A percentile compares a stretch with the other conserved stretches of the same genome.
These are phyloP conservation scores for Andrena marginata DNA, from an alignment of 2,888 invertebrate genomes.

Conservation along the genomic window DNA sequence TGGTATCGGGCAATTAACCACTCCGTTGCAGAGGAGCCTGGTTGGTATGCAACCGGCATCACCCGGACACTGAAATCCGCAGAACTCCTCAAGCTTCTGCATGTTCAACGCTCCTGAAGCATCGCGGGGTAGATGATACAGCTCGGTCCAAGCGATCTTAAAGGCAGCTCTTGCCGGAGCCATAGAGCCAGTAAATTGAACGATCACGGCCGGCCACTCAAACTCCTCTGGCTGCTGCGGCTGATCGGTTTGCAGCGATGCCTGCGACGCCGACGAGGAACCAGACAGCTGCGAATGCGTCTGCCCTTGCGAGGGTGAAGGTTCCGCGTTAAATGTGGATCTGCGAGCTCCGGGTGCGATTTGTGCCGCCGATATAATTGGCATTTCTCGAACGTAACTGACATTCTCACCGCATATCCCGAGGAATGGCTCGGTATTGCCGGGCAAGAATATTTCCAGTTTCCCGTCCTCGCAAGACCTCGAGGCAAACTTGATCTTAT, in stretches of 20 bases:
- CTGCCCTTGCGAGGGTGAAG: background rate
- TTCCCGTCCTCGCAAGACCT: slow-evolving; percentile 95
- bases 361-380: slow-evolving; percentile 92
- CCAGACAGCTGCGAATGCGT: slow-evolving; percentile 17
- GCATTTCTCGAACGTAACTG: slow-evolving; percentile 91
- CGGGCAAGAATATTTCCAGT: slow-evolving; percentile 92
- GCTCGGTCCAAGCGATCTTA: slow-evolving; percentile 95
- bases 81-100: slow-evolving; percentile 90
- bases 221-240: slow-evolving; percentile 13
- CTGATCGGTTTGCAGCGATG: slow-evolving; percentile 19
- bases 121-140: slow-evolving; percentile 94
- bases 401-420: slow-evolving; percentile 95
- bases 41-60: slow-evolving; percentile 94
- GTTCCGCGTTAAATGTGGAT: background rate
- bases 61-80: slow-evolving; percentile 95
- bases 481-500: slow-evolving; percentile 94
- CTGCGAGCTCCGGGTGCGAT: slow-evolving; percentile 84
- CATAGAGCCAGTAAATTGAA: slow-evolving; percentile 92
- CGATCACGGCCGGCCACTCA: slow-evolving; percentile 88
- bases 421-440: slow-evolving; percentile 90
- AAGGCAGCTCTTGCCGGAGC: slow-evolving; percentile 93
- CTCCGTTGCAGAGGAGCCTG: slow-evolving; percentile 94
- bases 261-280: slow-evolving; percentile 79
- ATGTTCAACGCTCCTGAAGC: slow-evolving; percentile 93
- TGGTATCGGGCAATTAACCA: slow-evolving; percentile 93